A percentile compares a stretch with the other conserved stretches of the same genome.
Conservation (phyloP, 2,888 invertebrate species). For the Chloroclystis v-ata region DNA sequence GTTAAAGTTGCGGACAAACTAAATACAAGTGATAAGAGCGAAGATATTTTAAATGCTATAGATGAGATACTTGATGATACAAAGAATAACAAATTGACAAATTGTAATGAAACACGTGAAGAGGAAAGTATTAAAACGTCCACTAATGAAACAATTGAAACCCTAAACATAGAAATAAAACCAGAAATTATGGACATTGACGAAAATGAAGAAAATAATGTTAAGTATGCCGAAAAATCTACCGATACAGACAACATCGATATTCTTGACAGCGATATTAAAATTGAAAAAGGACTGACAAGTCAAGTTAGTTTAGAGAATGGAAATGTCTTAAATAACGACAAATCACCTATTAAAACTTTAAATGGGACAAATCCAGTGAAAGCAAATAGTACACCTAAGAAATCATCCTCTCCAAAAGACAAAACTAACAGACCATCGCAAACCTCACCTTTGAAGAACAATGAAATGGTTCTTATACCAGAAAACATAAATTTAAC, state of each 20-base stretch:
- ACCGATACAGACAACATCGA: background rate
- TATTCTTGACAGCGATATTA: constrained; percentile 2
- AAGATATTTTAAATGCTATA: constrained; percentile 10
- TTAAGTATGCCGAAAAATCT: background rate
- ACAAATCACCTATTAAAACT: background rate
- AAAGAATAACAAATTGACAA: background rate
- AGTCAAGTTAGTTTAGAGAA: too few relatives aligned
- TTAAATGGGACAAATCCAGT: constrained; percentile 2
- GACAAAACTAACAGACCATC: background rate
- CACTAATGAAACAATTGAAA: background rate
- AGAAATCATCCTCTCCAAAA: background rate
- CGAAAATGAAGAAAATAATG: background rate
- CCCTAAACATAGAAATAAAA: constrained; percentile 2
- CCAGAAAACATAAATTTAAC: constrained; percentile 12
- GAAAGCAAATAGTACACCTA: background rate
- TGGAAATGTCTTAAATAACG: background rate
- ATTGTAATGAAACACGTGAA: background rate
- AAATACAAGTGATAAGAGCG: too few relatives aligned
- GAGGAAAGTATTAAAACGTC: background rate
- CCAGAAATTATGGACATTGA: constrained; percentile 14
- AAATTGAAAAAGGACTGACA: constrained; percentile 8
- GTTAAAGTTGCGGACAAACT: too few relatives aligned
- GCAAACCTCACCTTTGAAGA: constrained; percentile 3
- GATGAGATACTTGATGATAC: constrained; percentile 4
- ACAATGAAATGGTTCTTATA: constrained; percentile 18